phyloP scores from a whole-genome alignment of 2,113 vertebrate species.

The Upupa epops region DNA sequence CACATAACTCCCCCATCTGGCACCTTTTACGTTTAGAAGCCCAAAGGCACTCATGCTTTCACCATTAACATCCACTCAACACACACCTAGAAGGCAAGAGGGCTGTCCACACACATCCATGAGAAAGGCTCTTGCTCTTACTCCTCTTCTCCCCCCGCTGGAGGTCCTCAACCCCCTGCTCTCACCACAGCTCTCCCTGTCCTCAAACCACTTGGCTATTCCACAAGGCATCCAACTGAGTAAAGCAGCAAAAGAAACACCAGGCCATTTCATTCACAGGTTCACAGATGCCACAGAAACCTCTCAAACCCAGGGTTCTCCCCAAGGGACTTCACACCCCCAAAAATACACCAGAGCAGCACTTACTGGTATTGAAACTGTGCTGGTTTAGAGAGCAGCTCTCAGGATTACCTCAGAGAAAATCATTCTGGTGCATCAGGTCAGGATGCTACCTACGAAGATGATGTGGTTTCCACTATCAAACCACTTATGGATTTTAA shows the following conservation, averaged over 20 bases:
- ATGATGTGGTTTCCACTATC: not conserved
- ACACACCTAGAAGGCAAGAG: not conserved
- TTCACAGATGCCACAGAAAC: not conserved
- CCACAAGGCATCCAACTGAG: too few relatives aligned
- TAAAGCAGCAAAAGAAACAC: not conserved
- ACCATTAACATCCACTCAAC: not conserved
- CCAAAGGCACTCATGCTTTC: fast-evolving
- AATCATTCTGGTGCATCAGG: not conserved
- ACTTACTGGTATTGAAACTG: not conserved
- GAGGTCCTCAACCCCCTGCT: not conserved
- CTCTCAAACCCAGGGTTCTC: not conserved
- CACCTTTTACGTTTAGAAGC: fast-evolving
- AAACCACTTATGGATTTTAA: not conserved
- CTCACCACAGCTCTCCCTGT: not conserved
- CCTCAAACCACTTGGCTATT: fast-evolving
- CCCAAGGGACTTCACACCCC: not conserved
- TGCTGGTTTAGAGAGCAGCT: not conserved
- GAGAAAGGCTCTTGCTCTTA: not conserved
- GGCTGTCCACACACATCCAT: not conserved
- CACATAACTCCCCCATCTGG: fast-evolving
- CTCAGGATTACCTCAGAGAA: not conserved
- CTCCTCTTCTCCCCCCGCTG: not conserved
- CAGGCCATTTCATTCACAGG: not conserved
- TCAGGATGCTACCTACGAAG: not conserved
- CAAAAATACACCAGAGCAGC: not conserved